Base-by-base conservation (phyloP, 2,888 invertebrate species). In the Drosophila rubida region DNA sequence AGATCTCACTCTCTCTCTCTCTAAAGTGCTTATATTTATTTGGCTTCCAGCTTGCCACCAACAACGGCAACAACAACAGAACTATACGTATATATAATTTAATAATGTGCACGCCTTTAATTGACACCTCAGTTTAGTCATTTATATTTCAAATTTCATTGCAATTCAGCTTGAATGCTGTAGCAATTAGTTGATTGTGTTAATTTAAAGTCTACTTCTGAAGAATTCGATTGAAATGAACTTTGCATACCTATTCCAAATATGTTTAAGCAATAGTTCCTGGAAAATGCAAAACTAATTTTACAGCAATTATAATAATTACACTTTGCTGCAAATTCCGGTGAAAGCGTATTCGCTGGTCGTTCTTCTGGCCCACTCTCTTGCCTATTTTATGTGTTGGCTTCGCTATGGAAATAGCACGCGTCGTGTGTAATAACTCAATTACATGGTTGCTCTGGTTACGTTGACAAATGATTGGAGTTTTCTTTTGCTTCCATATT, bases 361-460 rank as follows among this genome's bases (percentile, higher is more conserved):
- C 19, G 13, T 23, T 14, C 30, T 23, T 13, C 30, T 54, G 51
- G n/a, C 19, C 11, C 2, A 11, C 19, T 11, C 13, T 53, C 23
- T 19, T 51, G 48, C 35, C 35, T 41, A 37, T 48, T 58, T 45
- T 42, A 75, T 55, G 61, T 60, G 67, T 42, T 35, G 39, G 53
- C 13, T 19, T 45, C 55, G 30, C 41, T 25, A 32, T 55, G 23
- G 23, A 53, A 42, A 53, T 53, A 41, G 30, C 51, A 53, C 41
- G 51, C 41, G 1, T 42, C 53, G 41, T 42, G 46, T 75, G 69
- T 79, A 81, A 79, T 84, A 84, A 79, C 87, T 84, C 85, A 83
- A 83, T 83, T 87, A 81, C 58, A 59, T 51, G 76, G 75, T 64
- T 77, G 68, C 68, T 70, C 70, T 68, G 75, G 86, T 71, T 64